Conservation (phyloP, 2,888 invertebrate genomes). For the Lampropteryx suffumata region DNA sequence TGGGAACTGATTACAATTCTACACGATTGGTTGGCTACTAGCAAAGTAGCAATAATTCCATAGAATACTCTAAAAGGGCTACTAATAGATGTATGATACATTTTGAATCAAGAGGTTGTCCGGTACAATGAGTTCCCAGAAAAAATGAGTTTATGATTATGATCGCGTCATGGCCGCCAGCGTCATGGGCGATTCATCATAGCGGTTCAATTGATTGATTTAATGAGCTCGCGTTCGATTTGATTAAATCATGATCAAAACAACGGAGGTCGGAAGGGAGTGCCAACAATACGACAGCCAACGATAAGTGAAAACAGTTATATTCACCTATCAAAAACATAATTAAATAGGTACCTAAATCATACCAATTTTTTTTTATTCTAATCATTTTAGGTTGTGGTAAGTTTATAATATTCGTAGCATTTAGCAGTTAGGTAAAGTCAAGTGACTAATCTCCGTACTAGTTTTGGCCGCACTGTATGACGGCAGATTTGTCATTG, state of each 20-base stretch:
- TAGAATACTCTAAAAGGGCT: background rate
- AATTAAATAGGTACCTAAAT: too few relatives aligned
- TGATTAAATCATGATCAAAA: conserved; percentile 31
- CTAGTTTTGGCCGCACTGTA: too few relatives aligned
- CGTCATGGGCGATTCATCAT: conserved; percentile 19
- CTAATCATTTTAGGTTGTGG: too few relatives aligned
- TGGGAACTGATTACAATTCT: too few relatives aligned
- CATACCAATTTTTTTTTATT: too few relatives aligned
- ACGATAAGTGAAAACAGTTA: conserved; percentile 9
- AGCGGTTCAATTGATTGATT: conserved; percentile 30
- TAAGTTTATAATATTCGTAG: too few relatives aligned
- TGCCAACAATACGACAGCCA: background rate
- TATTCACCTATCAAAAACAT: background rate
- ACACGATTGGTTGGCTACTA: too few relatives aligned
- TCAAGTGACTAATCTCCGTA: too few relatives aligned
- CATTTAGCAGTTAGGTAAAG: too few relatives aligned
- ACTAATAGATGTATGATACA: conserved; percentile 4
- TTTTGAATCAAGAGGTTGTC: conserved; percentile 19
- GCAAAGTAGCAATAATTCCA: background rate
- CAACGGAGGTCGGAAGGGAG: conserved; percentile 17
- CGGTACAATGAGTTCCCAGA: conserved; percentile 13
- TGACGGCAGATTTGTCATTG: too few relatives aligned
- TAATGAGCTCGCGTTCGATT: conserved; percentile 30
- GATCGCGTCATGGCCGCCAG: conserved; percentile 8
- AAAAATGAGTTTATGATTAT: conserved; percentile 19